phyloP scores from a whole-genome alignment of 2,888 invertebrate genomes.

The Hypercompe scribonia region DNA sequence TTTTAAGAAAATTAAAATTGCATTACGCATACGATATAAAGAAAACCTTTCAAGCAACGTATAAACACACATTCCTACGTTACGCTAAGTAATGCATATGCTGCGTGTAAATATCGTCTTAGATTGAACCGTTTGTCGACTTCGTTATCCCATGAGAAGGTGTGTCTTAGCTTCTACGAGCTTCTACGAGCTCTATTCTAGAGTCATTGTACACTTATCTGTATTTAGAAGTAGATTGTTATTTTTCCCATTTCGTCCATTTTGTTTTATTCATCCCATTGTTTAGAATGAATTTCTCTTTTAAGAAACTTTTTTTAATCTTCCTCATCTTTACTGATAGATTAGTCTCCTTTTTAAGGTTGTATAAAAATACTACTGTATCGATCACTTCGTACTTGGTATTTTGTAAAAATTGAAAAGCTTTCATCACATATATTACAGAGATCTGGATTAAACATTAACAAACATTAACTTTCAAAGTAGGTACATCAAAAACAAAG shows the following conservation, averaged over 20 bases:
- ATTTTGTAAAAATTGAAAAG: background rate
- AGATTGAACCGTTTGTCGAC: background rate
- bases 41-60: too few relatives aligned
- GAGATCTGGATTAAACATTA: background rate
- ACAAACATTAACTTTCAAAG: too few relatives aligned
- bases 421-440: background rate
- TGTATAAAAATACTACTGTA: background rate
- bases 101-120: too few relatives aligned
- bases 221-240: background rate
- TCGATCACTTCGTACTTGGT: too few relatives aligned
- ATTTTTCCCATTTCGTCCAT: too few relatives aligned
- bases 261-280: too few relatives aligned
- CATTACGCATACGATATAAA: too few relatives aligned
- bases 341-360: background rate
- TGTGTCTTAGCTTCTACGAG: background rate
- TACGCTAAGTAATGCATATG: too few relatives aligned
- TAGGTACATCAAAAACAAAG: too few relatives aligned
- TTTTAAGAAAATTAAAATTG: too few relatives aligned
- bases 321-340: background rate
- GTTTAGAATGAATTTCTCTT: background rate
- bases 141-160: background rate
- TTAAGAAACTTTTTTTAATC: too few relatives aligned
- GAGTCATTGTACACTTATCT: background rate
- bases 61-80: too few relatives aligned
- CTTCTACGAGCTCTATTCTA: background rate